Evolutionary conservation across 2,113 vertebrate species (phyloP).

Genomic region (Paracanthobrama guichenoti): DNA sequence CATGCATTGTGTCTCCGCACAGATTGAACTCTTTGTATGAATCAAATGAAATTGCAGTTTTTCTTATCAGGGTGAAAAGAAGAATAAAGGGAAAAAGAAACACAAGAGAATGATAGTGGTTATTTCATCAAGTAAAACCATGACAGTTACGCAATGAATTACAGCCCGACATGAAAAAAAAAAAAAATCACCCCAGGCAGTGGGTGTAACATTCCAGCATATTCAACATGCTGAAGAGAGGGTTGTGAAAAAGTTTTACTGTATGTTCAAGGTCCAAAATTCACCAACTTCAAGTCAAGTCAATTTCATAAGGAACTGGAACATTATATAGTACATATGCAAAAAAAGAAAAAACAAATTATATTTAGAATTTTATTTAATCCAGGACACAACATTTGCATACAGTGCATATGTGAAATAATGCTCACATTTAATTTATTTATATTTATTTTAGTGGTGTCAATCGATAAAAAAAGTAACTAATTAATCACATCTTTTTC

Average conservation of each 20-base stretch:
- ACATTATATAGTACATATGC: too few relatives aligned
- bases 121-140: slow-evolving; percentile 57
- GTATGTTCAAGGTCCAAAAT: background rate
- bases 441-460: background rate
- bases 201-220: background rate
- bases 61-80: slow-evolving; percentile 62
- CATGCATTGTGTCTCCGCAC: slow-evolving; percentile 72
- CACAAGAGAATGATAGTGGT: slow-evolving; percentile 63
- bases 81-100: slow-evolving; percentile 29
- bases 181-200: background rate
- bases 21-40: slow-evolving; percentile 74
- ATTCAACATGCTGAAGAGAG: background rate
- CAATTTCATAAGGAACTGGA: too few relatives aligned
- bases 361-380: too few relatives aligned
- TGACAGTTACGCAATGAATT: slow-evolving; percentile 22
- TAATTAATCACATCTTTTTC: too few relatives aligned
- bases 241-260: background rate
- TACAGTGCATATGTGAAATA: background rate
- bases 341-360: too few relatives aligned
- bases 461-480: too few relatives aligned
- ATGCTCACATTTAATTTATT: background rate
- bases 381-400: background rate
- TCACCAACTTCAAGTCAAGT: too few relatives aligned
- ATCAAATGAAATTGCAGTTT: slow-evolving; percentile 68
- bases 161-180: background rate